Conservation (phyloP, 35 echinoderm and acorn worm species). For the Hemicentrotus pulcherrimus region DNA sequence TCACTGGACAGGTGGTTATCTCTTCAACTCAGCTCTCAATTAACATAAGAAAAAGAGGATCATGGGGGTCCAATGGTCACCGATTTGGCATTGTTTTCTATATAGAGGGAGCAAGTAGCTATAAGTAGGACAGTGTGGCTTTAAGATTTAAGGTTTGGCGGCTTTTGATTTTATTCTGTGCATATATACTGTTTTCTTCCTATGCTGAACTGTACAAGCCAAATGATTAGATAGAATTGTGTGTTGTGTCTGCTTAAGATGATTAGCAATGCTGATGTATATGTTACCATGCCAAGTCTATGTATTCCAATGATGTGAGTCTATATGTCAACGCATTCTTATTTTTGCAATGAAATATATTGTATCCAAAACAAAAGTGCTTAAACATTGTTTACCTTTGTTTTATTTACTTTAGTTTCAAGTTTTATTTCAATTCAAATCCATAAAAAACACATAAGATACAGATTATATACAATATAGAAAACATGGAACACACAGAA, state of each 20-base stretch:
- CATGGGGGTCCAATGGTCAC: too few species aligned
- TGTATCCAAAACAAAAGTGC: neutral
- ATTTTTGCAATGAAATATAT: conserved; percentile 7
- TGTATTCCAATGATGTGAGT: neutral
- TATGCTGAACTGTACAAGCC: neutral
- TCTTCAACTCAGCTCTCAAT: too few species aligned
- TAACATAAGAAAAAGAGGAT: too few species aligned
- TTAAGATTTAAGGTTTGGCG: neutral
- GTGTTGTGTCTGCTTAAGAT: neutral
- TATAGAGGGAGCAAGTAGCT: too few species aligned
- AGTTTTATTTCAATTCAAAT: too few species aligned
- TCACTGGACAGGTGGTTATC: too few species aligned
- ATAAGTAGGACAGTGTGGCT: too few species aligned
- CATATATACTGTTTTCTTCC: neutral
- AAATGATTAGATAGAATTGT: neutral
- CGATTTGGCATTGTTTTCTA: too few species aligned
- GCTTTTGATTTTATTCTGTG: neutral
- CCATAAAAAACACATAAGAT: too few species aligned
- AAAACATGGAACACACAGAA: too few species aligned
- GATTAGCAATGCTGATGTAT: neutral
- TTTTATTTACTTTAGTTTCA: neutral
- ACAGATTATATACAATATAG: too few species aligned
- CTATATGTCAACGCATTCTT: neutral
- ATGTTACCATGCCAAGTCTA: neutral
- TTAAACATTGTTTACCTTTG: neutral